Evolutionary conservation across 1,140 invertebrate species (phyloP), one percentile per base, ranked within the genome.

Genomic region (Penaeus vannamei): DNA sequence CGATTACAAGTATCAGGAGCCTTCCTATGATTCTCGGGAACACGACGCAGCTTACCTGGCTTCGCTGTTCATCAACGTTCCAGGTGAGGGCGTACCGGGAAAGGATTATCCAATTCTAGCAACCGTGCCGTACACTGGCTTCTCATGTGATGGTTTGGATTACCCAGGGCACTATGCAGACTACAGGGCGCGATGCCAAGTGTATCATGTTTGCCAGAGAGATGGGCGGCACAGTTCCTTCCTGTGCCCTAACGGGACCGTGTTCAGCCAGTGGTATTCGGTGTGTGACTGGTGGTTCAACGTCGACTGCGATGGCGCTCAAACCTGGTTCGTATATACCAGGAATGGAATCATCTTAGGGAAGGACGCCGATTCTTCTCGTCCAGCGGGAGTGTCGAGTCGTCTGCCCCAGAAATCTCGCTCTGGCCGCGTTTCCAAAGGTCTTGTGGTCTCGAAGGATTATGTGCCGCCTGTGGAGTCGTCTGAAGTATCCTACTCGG

Each of bases 251-350:
- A 76, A 76, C 26, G 72, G 72, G n/a, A 76, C 72, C 42, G n/a
- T 76, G 14, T 76, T 76, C 26, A 76, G 42, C n/a, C 72, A 76
- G 72, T 36, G 72, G 29, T 76, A 29, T 32, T 76, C 42, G 2
- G 72, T 76, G 29, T 76, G 72, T 22, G 72, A 76, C 42, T 76
- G 72, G 72, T 76, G 72, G 72, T 76, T 29, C 7, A 76, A 76
- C n/a, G 72, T 76, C 19, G 72, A 76, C 8, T 76, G 72, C 20
- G 29, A 29, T 76, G 72, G 53, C 14, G 17, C 53, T 53, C 53
- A 53, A 53, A 53, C 53, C 53, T 53, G 53, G 53, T 53, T 53
- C 8, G 53, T 53, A 53, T 53, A 53, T 53, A 53, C 53, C 53
- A 53, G 53, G 53, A 53, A 53, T 53, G 53, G 53, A 53, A 17